Conservation (phyloP, 2,888 invertebrate species). For the Acronicta alni region DNA sequence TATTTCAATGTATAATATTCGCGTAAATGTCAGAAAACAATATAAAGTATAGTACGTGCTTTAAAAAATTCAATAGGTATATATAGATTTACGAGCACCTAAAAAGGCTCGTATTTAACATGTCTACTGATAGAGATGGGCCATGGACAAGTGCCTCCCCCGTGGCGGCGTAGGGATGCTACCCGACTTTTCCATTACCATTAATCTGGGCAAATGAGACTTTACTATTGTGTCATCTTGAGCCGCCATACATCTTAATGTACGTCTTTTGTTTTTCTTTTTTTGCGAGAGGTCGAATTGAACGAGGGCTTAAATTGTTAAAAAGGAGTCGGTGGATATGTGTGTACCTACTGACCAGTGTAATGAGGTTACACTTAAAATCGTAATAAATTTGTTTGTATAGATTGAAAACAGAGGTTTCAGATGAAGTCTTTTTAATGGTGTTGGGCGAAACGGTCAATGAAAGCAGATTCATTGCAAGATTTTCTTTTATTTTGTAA, state of each 20-base stretch:
- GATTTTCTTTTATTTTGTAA: too few species aligned
- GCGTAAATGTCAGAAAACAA: too few species aligned
- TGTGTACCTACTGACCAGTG: too few species aligned
- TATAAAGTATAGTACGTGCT: too few species aligned
- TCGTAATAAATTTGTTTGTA: too few species aligned
- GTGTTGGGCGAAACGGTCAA: too few species aligned
- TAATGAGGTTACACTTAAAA: too few species aligned
- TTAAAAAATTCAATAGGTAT: not conserved
- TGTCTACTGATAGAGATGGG: constrained; percentile 52
- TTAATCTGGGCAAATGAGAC: constrained; percentile 67
- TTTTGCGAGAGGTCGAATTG: constrained; percentile 7
- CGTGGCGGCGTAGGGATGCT: constrained; percentile 32
- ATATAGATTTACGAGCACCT: not conserved
- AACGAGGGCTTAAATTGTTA: not conserved
- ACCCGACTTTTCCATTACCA: constrained; percentile 79
- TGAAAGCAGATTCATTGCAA: too few species aligned
- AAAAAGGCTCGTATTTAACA: constrained; percentile 25
- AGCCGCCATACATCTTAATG: constrained; percentile 68
- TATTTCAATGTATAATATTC: too few species aligned
- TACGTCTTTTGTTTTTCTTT: constrained; percentile 55
- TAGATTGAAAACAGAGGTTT: too few species aligned
- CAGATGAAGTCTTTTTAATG: too few species aligned
- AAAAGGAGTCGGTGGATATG: not conserved
- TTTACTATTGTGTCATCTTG: constrained; percentile 66
- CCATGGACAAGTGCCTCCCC: constrained; percentile 53